phyloP scores from a whole-genome alignment of 2,888 invertebrate species.

The Microplitis deprimator region DNA sequence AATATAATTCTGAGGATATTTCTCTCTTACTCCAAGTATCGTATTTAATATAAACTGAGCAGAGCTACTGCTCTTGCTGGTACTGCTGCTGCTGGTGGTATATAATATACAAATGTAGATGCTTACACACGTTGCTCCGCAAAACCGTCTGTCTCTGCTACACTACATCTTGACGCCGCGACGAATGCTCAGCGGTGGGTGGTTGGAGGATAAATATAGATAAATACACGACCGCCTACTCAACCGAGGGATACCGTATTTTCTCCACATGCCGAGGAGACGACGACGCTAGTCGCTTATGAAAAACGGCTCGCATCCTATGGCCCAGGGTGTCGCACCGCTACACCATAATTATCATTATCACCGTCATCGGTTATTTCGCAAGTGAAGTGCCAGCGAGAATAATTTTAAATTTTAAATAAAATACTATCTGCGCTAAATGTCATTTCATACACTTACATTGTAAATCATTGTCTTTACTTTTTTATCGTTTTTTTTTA shows the following conservation, averaged over 20 bases:
- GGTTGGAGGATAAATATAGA: constrained; percentile 42
- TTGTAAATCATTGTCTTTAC: neutral
- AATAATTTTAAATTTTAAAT: neutral
- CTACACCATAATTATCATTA: neutral
- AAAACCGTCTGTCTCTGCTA: neutral
- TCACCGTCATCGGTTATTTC: neutral
- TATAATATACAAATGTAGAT: neutral
- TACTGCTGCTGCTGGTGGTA: neutral
- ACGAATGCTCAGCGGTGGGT: constrained; percentile 34
- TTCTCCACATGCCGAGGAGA: constrained; percentile 23
- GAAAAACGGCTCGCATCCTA: constrained; percentile 18
- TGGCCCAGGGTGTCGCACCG: neutral
- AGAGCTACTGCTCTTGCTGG: neutral
- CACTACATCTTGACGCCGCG: neutral
- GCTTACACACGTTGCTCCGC: neutral
- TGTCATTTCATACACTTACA: neutral
- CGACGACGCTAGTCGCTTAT: constrained; percentile 20
- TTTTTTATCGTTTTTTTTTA: neutral
- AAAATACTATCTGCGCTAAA: neutral
- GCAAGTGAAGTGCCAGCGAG: constrained; percentile 9
- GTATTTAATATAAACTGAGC: neutral
- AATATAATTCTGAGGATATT: neutral
- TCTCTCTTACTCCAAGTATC: neutral
- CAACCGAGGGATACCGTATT: constrained; percentile 21
- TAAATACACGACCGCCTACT: constrained; percentile 35